phyloP scores from a whole-genome alignment of 2,797 vertebrate species.

The Rallus crepitans region DNA sequence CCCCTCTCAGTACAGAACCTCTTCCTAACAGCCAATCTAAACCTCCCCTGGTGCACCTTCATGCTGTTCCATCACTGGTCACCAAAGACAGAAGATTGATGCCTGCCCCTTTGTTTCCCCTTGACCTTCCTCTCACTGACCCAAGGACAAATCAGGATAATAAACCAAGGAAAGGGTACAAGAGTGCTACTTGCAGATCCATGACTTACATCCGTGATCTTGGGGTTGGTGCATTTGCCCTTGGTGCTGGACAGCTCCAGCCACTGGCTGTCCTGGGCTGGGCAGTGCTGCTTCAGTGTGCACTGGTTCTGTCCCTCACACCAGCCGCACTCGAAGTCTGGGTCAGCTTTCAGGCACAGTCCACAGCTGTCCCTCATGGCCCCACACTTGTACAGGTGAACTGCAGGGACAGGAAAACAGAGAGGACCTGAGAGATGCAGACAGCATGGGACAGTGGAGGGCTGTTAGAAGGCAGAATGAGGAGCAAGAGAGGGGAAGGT shows the following conservation, averaged over 20 bases:
- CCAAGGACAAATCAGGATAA: neutral
- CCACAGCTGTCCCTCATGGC: constrained; percentile 95
- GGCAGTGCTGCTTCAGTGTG: constrained; percentile 94
- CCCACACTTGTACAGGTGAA: constrained; percentile 97
- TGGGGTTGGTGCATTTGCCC: constrained; percentile 95
- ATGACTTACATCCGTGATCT: constrained; percentile 91
- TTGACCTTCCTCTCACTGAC: neutral
- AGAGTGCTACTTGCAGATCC: neutral
- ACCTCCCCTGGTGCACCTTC: too few relatives aligned
- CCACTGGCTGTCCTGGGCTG: constrained; percentile 90
- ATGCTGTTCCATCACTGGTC: too few relatives aligned
- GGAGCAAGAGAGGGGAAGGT: neutral
- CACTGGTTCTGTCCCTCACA: constrained; percentile 92
- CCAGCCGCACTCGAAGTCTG: constrained; percentile 94
- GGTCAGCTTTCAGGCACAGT: constrained; percentile 95
- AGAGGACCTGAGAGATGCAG: neutral
- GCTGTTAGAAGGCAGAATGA: too few relatives aligned
- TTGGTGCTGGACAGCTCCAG: constrained; percentile 90
- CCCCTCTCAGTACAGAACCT: too few relatives aligned
- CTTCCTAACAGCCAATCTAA: too few relatives aligned
- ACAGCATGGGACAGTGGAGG: accelerated
- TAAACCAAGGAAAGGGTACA: neutral
- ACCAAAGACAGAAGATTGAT: too few relatives aligned
- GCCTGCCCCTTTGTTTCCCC: neutral
- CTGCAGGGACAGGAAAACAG: constrained; percentile 73